These are phyloP conservation scores for Ceramica pisi DNA, from an alignment of 2,888 invertebrate species.

Conservation along the genomic window DNA sequence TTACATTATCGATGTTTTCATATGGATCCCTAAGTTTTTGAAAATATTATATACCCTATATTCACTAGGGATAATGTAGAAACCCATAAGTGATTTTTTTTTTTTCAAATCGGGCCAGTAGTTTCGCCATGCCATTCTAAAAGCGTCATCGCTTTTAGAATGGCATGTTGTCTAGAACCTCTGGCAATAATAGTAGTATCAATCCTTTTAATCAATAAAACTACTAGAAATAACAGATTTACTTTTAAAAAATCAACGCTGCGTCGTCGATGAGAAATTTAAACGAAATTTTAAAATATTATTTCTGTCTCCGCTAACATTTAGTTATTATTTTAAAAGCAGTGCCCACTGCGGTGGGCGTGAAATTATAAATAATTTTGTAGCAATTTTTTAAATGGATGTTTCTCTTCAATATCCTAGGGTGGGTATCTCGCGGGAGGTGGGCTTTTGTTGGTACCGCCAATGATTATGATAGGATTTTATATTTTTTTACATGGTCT, in stretches of 20 bases:
- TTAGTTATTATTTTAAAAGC: conserved; percentile 60
- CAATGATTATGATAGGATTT: background rate
- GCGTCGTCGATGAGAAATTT: background rate
- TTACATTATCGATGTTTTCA: no score
- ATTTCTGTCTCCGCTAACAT: conserved; percentile 26
- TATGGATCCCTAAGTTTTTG: no score
- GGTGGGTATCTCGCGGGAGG: background rate
- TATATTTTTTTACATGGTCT: no score
- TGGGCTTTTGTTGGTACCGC: conserved; percentile 3
- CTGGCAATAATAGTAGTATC: no score
- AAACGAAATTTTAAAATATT: conserved; percentile 19
- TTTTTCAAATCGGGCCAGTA: no score
- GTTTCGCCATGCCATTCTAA: no score
- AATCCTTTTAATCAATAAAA: no score
- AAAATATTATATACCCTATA: no score
- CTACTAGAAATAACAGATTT: background rate
- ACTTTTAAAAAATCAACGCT: background rate
- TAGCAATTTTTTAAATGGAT: conserved; percentile 55
- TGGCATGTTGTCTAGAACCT: no score
- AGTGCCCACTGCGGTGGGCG: conserved; percentile 5
- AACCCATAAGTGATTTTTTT: no score
- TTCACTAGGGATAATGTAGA: no score
- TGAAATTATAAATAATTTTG: conserved; percentile 42
- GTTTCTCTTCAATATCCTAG: conserved; percentile 22
- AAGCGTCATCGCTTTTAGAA: no score